phyloP scores from a whole-genome alignment of 2,797 vertebrate genomes.

The Knipowitschia caucasica region DNA sequence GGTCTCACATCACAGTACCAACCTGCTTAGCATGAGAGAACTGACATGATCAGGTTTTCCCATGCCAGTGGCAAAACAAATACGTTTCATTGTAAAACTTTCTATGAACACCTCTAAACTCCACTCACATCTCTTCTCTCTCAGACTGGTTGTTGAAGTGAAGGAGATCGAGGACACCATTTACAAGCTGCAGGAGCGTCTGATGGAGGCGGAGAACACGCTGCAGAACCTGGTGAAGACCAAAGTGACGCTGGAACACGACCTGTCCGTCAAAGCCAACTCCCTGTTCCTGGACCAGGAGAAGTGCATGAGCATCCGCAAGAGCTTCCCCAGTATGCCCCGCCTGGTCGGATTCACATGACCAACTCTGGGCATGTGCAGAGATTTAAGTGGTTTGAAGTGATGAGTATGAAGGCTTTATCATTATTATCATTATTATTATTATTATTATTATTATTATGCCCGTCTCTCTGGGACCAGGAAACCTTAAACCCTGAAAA shows the following conservation, averaged over 20 bases:
- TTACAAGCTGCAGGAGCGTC: slow-evolving; percentile 79
- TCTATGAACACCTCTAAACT: too few species aligned
- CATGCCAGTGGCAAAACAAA: too few species aligned
- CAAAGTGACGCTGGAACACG: slow-evolving; percentile 85
- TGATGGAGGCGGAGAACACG: slow-evolving; percentile 82
- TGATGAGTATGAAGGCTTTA: slow-evolving; percentile 35
- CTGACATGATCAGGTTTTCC: too few species aligned
- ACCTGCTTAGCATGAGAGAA: too few species aligned
- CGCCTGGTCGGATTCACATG: slow-evolving; percentile 84
- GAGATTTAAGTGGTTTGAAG: slow-evolving; percentile 13
- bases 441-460: too few species aligned
- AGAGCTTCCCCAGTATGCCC: slow-evolving; percentile 84
- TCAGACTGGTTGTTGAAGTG: slow-evolving; percentile 86
- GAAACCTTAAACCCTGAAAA: too few species aligned
- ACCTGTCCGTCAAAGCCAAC: slow-evolving; percentile 90
- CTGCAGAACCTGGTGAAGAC: slow-evolving; percentile 84
- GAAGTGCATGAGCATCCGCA: slow-evolving; percentile 92
- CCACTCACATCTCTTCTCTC: too few species aligned
- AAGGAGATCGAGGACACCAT: slow-evolving; percentile 87
- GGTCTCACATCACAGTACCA: too few species aligned
- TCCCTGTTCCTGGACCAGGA: slow-evolving; percentile 92
- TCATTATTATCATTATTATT: too few species aligned
- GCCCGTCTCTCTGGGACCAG: too few species aligned
- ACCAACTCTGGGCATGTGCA: neutral
- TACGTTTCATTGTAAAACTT: too few species aligned